These are phyloP conservation scores for Trileptium ribeirensis DNA, from an alignment of 2,888 invertebrate genomes.

Conservation along the genomic window DNA sequence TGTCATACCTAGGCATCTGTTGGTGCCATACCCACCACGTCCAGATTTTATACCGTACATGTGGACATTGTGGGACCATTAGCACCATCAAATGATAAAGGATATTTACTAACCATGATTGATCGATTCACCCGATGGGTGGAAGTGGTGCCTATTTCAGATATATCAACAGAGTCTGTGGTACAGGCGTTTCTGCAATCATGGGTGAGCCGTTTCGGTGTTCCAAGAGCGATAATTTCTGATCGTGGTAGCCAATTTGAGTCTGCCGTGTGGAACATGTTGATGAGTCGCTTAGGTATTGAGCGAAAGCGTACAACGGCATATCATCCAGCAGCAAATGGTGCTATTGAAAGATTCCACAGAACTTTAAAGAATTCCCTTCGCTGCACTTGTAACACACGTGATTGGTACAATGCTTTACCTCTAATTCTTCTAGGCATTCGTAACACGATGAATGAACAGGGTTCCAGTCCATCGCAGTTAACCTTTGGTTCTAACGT, in stretches of 20 bases:
- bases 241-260: not conserved
- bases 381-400: not conserved
- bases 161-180: not conserved
- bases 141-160: not conserved
- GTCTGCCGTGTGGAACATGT: too few relatives aligned
- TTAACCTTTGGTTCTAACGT: too few relatives aligned
- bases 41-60: constrained; percentile 5
- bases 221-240: not conserved
- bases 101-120: not conserved
- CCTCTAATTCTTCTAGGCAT: not conserved
- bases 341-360: too few relatives aligned
- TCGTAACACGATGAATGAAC: not conserved
- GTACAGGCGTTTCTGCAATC: not conserved
- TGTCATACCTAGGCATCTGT: not conserved
- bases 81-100: not conserved
- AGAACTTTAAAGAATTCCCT: not conserved
- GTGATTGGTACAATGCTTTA: not conserved
- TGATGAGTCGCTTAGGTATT: not conserved
- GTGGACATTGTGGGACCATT: constrained; percentile 10
- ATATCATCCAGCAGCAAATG: too few relatives aligned
- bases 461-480: not conserved
- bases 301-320: not conserved
- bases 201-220: not conserved
- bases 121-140: not conserved
- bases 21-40: not conserved